Evolutionary conservation across 2,888 invertebrate genomes (phyloP), one percentile per base, ranked within the genome.

Genomic region (Pharmacophagus antenor): DNA sequence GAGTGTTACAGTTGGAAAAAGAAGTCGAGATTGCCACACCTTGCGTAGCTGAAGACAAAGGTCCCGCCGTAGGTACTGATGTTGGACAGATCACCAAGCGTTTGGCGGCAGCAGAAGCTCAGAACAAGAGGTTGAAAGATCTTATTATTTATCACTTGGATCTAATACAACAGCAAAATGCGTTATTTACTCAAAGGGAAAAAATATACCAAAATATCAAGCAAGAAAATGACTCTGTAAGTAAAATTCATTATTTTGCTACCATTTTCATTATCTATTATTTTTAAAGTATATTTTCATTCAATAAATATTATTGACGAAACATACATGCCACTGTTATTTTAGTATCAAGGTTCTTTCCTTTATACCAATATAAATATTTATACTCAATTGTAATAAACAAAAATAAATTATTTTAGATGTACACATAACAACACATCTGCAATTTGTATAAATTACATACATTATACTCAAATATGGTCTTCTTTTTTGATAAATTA

Each of bases 151-250:
- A 95, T 67, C 97, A 98, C 80, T 90, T 97, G 72, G 97, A 97
- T 82, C 89, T 97, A 64, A 96, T 97, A 77, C 97, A 97, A 80
- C 96, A 97, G 84, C 97, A 97, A 84, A 96, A 96, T 73, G 96
- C 97, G 74, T 93, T 95, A 71, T 92, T 97, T 65, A 92, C 93
- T 67, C 94, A 94, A 69, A 96, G 95, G 83, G 97, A 97, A 70
- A 95, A 95, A 78, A 91, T 94, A 56, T 92, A 96, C 65, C 93
- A 93, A 61, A 91, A 93, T 57, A 86, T 96, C 37, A 93, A 93
- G 74, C 93, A 94, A 71, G 97, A 97, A 85, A 95, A 96, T 89
- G 95, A 95, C 80, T 92, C 94, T 82, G 95, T 97, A 91, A 92
- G 92, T 80, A 17, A 2, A 6, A n/a, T n/a, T 41, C 10, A 27